Base-by-base conservation (phyloP, 1,140 invertebrate species). In the Cryptotermes secundus region DNA sequence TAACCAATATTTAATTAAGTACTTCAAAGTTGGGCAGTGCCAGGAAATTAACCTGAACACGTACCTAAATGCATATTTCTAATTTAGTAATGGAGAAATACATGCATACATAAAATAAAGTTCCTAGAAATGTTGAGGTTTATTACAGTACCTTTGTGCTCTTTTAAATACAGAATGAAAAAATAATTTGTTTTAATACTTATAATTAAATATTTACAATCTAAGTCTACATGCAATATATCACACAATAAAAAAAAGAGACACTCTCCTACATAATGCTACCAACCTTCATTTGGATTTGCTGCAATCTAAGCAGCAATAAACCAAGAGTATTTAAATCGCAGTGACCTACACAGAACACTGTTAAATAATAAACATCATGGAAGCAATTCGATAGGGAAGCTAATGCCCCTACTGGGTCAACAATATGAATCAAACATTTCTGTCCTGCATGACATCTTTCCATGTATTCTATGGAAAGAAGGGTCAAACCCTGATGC, bases 101-200 rank as follows among this genome's bases (percentile, higher is more conserved):
- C 38, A 45, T 31, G 38, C 38, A 82, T 34, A 82, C 26, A 82
- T 19, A 53, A 49, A 82, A 82, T 4, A 82, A 82, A 82, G 42
- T 82, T 26, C 42, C 26, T 45, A 31, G n/a, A 49, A 82, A 82
- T 49, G 81, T 82, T 72, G 59, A 72, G 31, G 59, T 72, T 72
- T 26, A 45, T 49, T 82, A 59, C 81, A 82, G 81, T 82, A 82
- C 81, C 81, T 82, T 82, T 82, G 81, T 82, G 81, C 81, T 82
- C 42, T 34, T 82, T 34, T 82, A 49, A 82, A 82, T 59, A 49
- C 26, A 59, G n/a, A 42, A 34, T 45, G 31, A 31, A 34, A 49
- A 81, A 82, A 82, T 49, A 49, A 82, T 49, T n/a, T n/a, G n/a
- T n/a, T 59, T 82, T 34, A 82, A 82, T 82, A 49, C 36, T 34